phyloP scores from a whole-genome alignment of 2,888 invertebrate species.

The Ametastegia equiseti region DNA sequence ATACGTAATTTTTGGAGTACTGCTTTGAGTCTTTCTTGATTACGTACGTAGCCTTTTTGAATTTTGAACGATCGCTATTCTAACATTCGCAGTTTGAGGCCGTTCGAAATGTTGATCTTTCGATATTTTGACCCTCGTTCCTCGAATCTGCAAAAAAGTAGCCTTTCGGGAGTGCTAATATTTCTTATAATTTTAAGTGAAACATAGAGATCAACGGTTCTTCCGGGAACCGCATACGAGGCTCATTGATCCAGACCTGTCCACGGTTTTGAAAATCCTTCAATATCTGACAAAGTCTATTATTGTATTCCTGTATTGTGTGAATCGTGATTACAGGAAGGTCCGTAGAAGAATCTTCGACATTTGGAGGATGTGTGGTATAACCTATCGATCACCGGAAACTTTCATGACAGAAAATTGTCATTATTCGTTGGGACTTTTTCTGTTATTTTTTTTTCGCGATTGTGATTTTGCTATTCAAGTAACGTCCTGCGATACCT shows the following conservation, averaged over 20 bases:
- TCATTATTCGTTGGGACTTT: not conserved
- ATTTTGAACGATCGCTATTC: too few relatives aligned
- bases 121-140: too few relatives aligned
- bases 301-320: not conserved
- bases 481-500: not conserved
- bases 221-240: not conserved
- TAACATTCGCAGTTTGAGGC: too few relatives aligned
- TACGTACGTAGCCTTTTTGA: too few relatives aligned
- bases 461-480: not conserved
- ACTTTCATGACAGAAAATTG: too few relatives aligned
- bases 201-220: not conserved
- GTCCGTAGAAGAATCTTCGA: not conserved
- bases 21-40: not conserved
- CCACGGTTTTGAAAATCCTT: not conserved
- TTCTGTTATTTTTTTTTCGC: too few relatives aligned
- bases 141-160: not conserved
- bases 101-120: too few relatives aligned
- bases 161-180: not conserved
- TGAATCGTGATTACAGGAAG: not conserved
- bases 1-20: too few relatives aligned
- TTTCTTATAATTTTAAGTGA: not conserved
- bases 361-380: too few relatives aligned
- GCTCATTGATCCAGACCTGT: not conserved
- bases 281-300: not conserved
- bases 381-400: too few relatives aligned